Evolutionary conservation across 2,113 vertebrate genomes (phyloP).

Genomic region (Lasiurus cinereus): DNA sequence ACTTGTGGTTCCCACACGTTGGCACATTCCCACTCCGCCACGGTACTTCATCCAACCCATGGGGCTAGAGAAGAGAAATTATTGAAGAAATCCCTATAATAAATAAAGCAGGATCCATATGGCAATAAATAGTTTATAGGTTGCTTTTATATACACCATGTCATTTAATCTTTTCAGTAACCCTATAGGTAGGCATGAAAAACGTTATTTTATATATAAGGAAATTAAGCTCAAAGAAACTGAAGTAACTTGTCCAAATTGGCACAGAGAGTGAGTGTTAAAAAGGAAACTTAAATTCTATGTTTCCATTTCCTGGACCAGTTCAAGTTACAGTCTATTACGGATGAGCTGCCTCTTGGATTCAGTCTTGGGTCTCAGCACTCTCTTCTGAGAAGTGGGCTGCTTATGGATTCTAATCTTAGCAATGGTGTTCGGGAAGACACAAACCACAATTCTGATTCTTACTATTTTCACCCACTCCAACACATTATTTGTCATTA

Average conservation of each 20-base stretch:
- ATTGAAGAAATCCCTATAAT: neutral
- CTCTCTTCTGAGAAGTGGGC: neutral
- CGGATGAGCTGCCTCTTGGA: neutral
- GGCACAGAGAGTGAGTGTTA: neutral
- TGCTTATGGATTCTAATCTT: neutral
- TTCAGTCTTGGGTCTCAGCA: neutral
- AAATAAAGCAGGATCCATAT: neutral
- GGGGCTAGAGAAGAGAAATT: neutral
- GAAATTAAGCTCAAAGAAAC: constrained; percentile 18
- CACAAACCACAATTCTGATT: neutral
- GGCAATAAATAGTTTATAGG: neutral
- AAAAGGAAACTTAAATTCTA: neutral
- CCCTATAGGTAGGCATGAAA: neutral
- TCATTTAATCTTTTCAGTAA: neutral
- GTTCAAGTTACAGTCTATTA: neutral
- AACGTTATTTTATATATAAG: neutral
- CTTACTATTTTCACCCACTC: neutral
- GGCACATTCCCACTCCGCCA: neutral
- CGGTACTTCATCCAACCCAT: too few relatives aligned
- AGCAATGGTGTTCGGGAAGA: neutral
- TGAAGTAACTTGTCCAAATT: constrained; percentile 4
- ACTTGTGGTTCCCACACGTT: neutral
- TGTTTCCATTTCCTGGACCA: neutral
- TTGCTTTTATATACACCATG: neutral
- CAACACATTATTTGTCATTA: neutral